Base-by-base conservation (phyloP, 2,113 vertebrate genomes). In the Mellivora capensis region DNA sequence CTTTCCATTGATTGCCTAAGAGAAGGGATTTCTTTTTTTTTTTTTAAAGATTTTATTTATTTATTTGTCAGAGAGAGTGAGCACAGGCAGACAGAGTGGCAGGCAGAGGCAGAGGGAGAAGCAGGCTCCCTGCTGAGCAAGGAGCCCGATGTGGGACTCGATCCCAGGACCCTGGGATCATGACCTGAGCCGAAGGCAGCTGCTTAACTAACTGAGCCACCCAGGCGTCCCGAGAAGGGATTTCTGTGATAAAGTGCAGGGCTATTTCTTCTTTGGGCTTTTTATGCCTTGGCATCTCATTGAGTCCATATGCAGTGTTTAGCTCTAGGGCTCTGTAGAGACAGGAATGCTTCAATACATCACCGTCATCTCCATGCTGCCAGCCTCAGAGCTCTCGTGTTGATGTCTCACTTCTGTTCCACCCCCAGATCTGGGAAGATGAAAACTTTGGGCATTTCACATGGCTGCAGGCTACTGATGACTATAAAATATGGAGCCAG, bases 401-500 rank as follows among this genome's bases (percentile, higher is more conserved):
- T 59, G 57, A 94, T 25, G 23, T 89, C 62, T 87, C 0, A 3
- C 87, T 96, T 96, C 84, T 92, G 67, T 82, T 92, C 84, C 42
- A 34, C 79, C 89, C 64, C 71, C 44, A 72, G 69, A 83, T 54
- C 47, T 34, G 42, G 87, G 88, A 91, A 82, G 89, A 97, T 11
- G 37, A 91, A 83, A 97, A 95, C 82, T 39, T 15, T 7, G 69
- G 49, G 87, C 96, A 57, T 84, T 97, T 98, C 67, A 49, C 59
- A 84, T 88, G 1, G 59, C 97, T 96, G 89, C 71, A 57, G 47
- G 95, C 94, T 97, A 69, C 25, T 87, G 94, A 97, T 17, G 39
- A 91, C 4, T 85, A 0, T 39, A 25, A 83, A 52, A 96, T 95
- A 97, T 69, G 80, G 84, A 71, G 92, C 89, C 96, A 97, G 96